A percentile compares a stretch with the other conserved stretches of the same genome.
phyloP scores from a whole-genome alignment of 2,888 invertebrate species.

The Microplitis manilae region DNA sequence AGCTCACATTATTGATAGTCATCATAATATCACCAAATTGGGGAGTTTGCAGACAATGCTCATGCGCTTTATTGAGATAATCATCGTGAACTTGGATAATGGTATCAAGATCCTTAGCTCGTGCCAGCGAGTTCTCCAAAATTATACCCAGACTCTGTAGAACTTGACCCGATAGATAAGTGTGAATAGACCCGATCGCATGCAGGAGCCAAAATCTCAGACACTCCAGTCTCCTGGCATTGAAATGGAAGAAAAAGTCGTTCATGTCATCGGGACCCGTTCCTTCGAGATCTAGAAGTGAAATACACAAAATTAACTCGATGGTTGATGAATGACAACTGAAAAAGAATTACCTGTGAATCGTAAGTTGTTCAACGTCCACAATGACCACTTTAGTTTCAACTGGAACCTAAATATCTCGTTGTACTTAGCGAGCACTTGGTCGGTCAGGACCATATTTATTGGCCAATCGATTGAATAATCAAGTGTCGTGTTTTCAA shows the following conservation, averaged over 20 bases:
- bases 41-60: conserved; percentile 66
- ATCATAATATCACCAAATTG: conserved; percentile 63
- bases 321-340: not conserved
- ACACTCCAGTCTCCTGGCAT: conserved; percentile 72
- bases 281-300: conserved; percentile 59
- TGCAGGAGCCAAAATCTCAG: conserved; percentile 75
- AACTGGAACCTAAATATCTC: conserved; percentile 73
- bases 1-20: conserved; percentile 66
- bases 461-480: conserved; percentile 70
- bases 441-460: conserved; percentile 66
- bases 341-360: conserved; percentile 64
- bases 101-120: conserved; percentile 64
- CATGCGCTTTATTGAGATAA: conserved; percentile 66
- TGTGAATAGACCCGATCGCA: conserved; percentile 73
- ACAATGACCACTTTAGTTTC: conserved; percentile 75
- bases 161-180: conserved; percentile 73
- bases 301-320: not conserved
- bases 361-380: conserved; percentile 72
- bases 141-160: conserved; percentile 69
- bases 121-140: conserved; percentile 61
- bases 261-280: conserved; percentile 49
- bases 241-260: conserved; percentile 62
- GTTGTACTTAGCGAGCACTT: conserved; percentile 66
- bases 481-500: conserved; percentile 63
- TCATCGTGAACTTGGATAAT: conserved; percentile 67